Conservation (phyloP, 2,113 vertebrate species). For the Rhipidura dahli region DNA sequence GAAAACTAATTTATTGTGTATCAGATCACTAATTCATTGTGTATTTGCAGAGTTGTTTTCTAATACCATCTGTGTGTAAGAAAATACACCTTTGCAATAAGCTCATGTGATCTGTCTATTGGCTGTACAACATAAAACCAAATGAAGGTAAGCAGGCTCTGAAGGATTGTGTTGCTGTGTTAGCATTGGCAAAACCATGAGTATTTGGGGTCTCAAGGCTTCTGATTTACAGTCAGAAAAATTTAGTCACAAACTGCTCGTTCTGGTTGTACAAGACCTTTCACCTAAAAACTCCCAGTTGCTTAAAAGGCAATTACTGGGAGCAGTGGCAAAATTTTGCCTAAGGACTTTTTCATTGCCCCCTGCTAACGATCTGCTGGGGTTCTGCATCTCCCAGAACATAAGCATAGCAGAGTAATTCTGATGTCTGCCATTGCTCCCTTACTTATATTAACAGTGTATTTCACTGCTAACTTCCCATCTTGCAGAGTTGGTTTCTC, state of each 20-base stretch:
- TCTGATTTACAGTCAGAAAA: background rate
- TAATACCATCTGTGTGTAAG: background rate
- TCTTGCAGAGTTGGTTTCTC: background rate
- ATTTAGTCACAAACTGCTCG: background rate
- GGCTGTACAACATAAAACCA: background rate
- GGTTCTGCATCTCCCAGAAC: background rate
- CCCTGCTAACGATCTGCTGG: slow-evolving; percentile 17
- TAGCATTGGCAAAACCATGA: background rate
- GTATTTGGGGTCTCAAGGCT: background rate
- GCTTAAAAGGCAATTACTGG: slow-evolving; percentile 19
- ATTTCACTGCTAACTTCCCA: slow-evolving; percentile 4
- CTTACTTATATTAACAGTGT: background rate
- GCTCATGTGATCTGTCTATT: background rate
- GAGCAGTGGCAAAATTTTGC: background rate
- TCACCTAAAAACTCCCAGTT: background rate
- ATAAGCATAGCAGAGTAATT: background rate
- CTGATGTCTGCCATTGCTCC: background rate
- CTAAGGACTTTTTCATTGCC: background rate
- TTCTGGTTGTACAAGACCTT: slow-evolving; percentile 23
- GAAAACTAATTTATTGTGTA: background rate
- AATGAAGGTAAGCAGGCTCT: background rate
- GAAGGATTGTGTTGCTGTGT: background rate
- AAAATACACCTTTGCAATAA: background rate
- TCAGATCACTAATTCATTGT: background rate
- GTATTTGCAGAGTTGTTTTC: background rate